phyloP scores from a whole-genome alignment of 2,113 vertebrate species.

The Xenopus tropicalis region UCB_Xtro_10.0 CM004447.2:15635001-15635500 shows the following conservation, averaged over 20 bases:
- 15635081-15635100: conserved; percentile 21
- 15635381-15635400: too few relatives aligned
- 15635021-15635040: conserved; percentile 36
- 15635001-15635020: conserved; percentile 39
- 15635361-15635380: too few relatives aligned
- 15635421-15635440: too few relatives aligned
- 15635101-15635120: conserved; percentile 29
- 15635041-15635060: conserved; percentile 37
- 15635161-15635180: conserved; percentile 51
- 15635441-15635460: too few relatives aligned
- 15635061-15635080: conserved; percentile 21
- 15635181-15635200: conserved; percentile 43
- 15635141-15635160: conserved; percentile 48
- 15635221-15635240: background rate
- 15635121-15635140: conserved; percentile 33
- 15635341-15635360: too few relatives aligned
- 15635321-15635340: too few relatives aligned
- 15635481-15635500: too few relatives aligned
- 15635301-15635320: too few relatives aligned
- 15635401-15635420: too few relatives aligned
- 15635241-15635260: conserved; percentile 28
- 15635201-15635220: conserved; percentile 37
- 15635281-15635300: background rate
- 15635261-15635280: conserved; percentile 2
- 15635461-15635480: too few relatives aligned